Base-by-base conservation (phyloP, 92 coral and sea anemone species). In the Umimayanthus kanabou region DNA sequence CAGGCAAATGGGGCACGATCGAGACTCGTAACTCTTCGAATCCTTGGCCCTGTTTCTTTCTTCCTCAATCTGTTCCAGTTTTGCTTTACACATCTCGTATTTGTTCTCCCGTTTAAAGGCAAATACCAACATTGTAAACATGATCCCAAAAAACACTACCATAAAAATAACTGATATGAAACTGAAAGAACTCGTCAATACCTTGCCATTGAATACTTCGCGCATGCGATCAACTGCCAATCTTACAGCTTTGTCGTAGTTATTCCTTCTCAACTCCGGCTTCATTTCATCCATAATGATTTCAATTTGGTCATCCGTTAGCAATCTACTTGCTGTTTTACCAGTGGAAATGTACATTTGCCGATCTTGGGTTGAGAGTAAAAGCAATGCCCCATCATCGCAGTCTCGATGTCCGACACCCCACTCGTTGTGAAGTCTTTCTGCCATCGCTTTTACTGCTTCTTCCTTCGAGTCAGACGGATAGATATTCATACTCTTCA, bases 1-100 rank as follows among this genome's bases (percentile, higher is more conserved):
- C 73, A 95, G 94, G 85, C 98, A 95, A 43, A 95, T 91, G 18
- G 98, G 98, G 49, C 98, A 95, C 25, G 95, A 94, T 22, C 89
- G 74, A 28, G 92, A 93, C 28, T 80, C 95, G 76, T 92, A 94
- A 11, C 47, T 65, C 49, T 87, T 92, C 26, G 88, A 88, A 81
- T 85, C 67, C 39, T 88, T 94, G 9, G 98, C 95, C 66, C 89
- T 81, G 77, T 90, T 90, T 78, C 98, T 85, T 61, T 95, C 98
- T 57, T 91, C 82, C 76, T 95, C 93, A 65, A 95, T 95, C 80
- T 90, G 81, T 39, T 89, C 79, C 47, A 95, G 91, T 66, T 95
- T 95, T 71, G 49, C 42, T 73, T 90, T 81, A 73, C 96, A 95
- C 15, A 74, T 91, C 55, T 82, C 73, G 82, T 80, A 93, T 77